A percentile compares a stretch with the other conserved stretches of the same genome.
These are phyloP conservation scores for Molanna angustata DNA, from an alignment of 2,888 invertebrate genomes.

Conservation along the genomic window DNA sequence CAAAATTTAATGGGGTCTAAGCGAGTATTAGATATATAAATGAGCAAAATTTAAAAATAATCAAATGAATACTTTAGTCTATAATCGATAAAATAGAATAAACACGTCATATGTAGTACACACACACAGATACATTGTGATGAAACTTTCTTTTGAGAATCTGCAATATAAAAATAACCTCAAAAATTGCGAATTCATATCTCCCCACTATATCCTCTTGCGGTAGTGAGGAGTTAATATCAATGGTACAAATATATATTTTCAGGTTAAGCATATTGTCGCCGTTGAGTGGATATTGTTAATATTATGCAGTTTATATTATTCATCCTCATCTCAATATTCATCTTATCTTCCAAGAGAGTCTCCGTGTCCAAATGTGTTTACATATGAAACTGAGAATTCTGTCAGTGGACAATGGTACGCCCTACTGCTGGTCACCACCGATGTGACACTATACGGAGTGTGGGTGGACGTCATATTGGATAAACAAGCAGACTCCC, in stretches of 20 bases:
- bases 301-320: background rate
- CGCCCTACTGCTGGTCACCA: slow-evolving; percentile 56
- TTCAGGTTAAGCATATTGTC: background rate
- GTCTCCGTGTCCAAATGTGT: slow-evolving; percentile 60
- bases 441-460: slow-evolving; percentile 57
- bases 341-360: background rate
- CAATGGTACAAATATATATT: background rate
- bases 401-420: slow-evolving; percentile 60
- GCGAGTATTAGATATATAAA: too few relatives aligned
- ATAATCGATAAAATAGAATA: too few relatives aligned
- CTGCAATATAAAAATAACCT: too few relatives aligned
- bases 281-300: background rate
- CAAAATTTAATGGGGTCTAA: too few relatives aligned
- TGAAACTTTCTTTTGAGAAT: too few relatives aligned
- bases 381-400: slow-evolving; percentile 55
- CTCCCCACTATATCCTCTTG: too few relatives aligned
- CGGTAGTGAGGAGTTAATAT: too few relatives aligned
- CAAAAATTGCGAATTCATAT: too few relatives aligned
- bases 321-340: background rate
- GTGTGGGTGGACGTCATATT: slow-evolving; percentile 58
- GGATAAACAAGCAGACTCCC: slow-evolving; percentile 57
- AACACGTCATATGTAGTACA: too few relatives aligned
- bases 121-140: too few relatives aligned
- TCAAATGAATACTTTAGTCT: too few relatives aligned
- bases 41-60: too few relatives aligned